Evolutionary conservation across 1,140 invertebrate species (phyloP).

Genomic region (Drosophila lacertosa): DNA sequence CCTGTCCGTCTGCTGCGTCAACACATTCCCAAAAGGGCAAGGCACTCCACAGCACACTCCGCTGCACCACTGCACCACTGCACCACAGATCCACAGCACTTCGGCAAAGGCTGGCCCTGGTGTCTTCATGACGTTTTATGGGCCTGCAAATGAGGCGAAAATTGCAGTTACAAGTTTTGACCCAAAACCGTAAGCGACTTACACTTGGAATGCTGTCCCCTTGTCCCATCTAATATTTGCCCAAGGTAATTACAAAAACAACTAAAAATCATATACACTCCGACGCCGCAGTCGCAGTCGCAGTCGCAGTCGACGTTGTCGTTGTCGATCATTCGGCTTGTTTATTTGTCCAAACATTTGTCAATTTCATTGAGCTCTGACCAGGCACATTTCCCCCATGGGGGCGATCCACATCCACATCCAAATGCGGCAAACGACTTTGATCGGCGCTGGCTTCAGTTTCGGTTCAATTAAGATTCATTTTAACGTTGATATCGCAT

Average conservation of each 20-base stretch:
- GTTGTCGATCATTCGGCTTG: constrained; percentile 64
- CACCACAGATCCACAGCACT: not conserved
- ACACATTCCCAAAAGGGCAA: constrained; percentile 76
- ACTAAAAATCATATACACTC: constrained; percentile 42
- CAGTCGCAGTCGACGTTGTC: not conserved
- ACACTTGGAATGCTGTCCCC: constrained; percentile 9
- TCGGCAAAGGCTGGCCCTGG: not conserved
- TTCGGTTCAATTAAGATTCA: constrained; percentile 80
- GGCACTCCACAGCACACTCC: constrained; percentile 46
- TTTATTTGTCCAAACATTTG: constrained; percentile 81
- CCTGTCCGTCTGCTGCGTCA: constrained; percentile 28
- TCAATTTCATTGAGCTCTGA: constrained; percentile 81
- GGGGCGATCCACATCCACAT: constrained; percentile 24
- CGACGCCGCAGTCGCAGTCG: not conserved
- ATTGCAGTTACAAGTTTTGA: constrained; percentile 67
- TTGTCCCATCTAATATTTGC: constrained; percentile 63
- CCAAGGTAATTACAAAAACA: constrained; percentile 76
- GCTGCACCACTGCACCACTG: not conserved
- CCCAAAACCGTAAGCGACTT: constrained; percentile 61
- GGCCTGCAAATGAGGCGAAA: constrained; percentile 53
- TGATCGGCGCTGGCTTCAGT: constrained; percentile 57
- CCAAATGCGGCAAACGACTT: constrained; percentile 51
- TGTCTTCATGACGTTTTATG: constrained; percentile 50
- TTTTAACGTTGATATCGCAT: constrained; percentile 58
- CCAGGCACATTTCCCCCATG: constrained; percentile 68